These are phyloP conservation scores for Micrasema longulum DNA, from an alignment of 1,140 invertebrate species.

Conservation along the genomic window DNA sequence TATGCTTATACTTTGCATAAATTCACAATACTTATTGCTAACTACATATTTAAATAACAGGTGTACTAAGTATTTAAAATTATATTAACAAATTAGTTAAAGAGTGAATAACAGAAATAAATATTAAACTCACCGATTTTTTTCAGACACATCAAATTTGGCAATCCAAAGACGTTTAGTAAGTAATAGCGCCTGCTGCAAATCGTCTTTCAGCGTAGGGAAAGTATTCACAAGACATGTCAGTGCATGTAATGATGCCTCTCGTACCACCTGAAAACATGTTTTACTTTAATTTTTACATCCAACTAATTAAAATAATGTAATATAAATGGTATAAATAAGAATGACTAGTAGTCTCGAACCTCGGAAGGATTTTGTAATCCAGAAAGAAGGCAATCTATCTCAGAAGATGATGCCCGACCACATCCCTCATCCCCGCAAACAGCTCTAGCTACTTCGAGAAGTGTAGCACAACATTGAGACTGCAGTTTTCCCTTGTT, in stretches of 20 bases:
- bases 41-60: too few species aligned
- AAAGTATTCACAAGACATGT: conserved; percentile 74
- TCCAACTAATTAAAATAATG: not conserved
- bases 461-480: conserved; percentile 78
- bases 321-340: not conserved
- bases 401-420: conserved; percentile 73
- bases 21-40: too few species aligned
- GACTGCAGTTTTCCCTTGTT: conserved; percentile 78
- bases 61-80: too few species aligned
- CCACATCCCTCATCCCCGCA: conserved; percentile 74
- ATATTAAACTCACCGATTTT: conserved; percentile 70
- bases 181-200: conserved; percentile 71
- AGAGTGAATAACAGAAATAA: too few species aligned
- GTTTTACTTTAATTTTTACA: conserved; percentile 9
- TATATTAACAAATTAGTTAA: too few species aligned
- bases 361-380: conserved; percentile 75
- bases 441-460: conserved; percentile 81
- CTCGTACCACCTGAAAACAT: conserved; percentile 75
- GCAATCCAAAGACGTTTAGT: conserved; percentile 82
- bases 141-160: conserved; percentile 77
- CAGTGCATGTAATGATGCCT: conserved; percentile 82
- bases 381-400: conserved; percentile 80
- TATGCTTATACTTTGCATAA: too few species aligned
- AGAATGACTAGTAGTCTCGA: too few species aligned
- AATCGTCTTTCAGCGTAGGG: conserved; percentile 72